Percentiles rank a stretch among this genome's conserved stretches.
Evolutionary conservation across 2,113 vertebrate species (phyloP).

Genomic region (Myiozetetes cayanensis): DNA sequence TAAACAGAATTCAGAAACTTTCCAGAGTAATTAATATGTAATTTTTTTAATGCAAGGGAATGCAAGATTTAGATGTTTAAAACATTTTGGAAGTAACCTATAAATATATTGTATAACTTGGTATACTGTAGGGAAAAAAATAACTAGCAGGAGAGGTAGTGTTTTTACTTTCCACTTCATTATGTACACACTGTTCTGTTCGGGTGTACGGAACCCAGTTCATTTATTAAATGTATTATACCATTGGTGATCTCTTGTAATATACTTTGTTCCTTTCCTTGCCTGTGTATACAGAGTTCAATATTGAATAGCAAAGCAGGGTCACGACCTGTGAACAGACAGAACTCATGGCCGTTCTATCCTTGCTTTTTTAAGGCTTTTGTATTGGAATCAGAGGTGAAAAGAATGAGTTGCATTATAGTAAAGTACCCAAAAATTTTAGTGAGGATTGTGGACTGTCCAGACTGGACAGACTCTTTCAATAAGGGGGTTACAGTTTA

Average conservation of each 20-base stretch:
- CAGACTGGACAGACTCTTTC: background rate
- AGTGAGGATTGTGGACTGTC: background rate
- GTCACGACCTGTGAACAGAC: background rate
- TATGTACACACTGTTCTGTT: conserved; percentile 51
- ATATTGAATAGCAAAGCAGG: background rate
- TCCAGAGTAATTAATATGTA: conserved; percentile 99
- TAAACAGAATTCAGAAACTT: conserved; percentile 98
- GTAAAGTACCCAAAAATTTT: background rate
- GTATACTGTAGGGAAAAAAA: conserved; percentile 50
- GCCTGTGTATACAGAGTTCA: background rate
- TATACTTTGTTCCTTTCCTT: background rate
- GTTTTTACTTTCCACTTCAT: conserved; percentile 69
- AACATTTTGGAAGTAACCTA: conserved; percentile 66
- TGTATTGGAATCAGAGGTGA: background rate
- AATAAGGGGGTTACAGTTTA: background rate
- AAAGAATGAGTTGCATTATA: background rate
- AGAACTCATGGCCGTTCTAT: background rate
- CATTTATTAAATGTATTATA: conserved; percentile 59
- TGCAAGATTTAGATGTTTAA: conserved; percentile 74
- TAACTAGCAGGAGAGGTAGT: conserved; percentile 18
- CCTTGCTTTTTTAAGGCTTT: background rate
- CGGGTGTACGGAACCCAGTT: conserved; percentile 34
- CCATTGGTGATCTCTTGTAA: background rate
- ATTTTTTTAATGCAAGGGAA: conserved; percentile 56
- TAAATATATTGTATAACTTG: conserved; percentile 65